phyloP scores from a whole-genome alignment of 2,113 vertebrate genomes.

The Ovis canadensis region DNA sequence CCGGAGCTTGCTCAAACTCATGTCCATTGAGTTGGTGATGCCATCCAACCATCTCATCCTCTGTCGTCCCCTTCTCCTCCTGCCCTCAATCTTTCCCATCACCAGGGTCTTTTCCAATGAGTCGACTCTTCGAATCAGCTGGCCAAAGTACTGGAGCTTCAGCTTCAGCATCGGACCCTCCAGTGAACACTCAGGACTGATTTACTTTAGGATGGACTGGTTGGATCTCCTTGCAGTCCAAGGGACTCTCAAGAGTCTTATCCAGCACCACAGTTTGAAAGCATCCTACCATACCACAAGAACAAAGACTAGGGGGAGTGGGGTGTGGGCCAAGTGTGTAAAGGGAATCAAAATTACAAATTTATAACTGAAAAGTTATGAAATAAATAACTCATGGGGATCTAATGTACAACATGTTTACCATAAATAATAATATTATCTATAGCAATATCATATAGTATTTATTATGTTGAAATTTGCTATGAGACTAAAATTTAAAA shows the following conservation, averaged over 20 bases:
- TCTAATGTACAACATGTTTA: too few species aligned
- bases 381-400: background rate
- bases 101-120: background rate
- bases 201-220: background rate
- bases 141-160: background rate
- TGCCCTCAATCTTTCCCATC: background rate
- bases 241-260: background rate
- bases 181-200: background rate
- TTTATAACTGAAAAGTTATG: background rate
- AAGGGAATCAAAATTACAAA: background rate
- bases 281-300: background rate
- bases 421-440: background rate
- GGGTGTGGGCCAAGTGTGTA: background rate
- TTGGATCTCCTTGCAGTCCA: background rate
- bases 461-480: background rate
- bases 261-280: background rate
- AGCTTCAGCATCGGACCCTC: background rate
- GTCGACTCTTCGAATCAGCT: fast-evolving
- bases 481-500: background rate
- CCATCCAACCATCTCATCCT: background rate
- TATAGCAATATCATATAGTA: background rate
- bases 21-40: background rate
- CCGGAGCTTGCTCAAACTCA: background rate
- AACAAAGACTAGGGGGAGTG: background rate
- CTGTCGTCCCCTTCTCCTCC: background rate